Evolutionary conservation across 2,888 invertebrate genomes (phyloP).

Genomic region (Heliconius aoede): DNA sequence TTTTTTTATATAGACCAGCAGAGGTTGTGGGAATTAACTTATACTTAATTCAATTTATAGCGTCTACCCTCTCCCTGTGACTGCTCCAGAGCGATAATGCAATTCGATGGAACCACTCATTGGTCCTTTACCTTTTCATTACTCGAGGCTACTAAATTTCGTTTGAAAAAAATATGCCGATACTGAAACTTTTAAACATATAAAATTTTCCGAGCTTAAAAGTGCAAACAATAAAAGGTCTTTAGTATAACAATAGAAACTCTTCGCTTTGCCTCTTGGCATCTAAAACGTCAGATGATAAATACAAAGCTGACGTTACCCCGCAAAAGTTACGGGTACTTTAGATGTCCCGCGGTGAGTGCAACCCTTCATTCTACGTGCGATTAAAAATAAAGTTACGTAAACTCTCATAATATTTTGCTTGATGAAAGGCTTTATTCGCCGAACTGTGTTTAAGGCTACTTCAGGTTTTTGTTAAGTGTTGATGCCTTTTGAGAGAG

Average conservation of each 20-base stretch:
- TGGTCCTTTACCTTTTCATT: constrained; percentile 78
- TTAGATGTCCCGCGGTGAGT: constrained; percentile 50
- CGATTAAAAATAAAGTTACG: constrained; percentile 68
- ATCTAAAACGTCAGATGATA: constrained; percentile 65
- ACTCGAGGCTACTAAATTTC: constrained; percentile 61
- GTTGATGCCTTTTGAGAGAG: constrained; percentile 7
- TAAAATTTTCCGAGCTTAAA: constrained; percentile 57
- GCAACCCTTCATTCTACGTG: constrained; percentile 60
- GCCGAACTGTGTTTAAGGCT: constrained; percentile 31
- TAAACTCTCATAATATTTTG: constrained; percentile 53
- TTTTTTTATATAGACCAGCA: constrained; percentile 65
- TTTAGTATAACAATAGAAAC: constrained; percentile 63
- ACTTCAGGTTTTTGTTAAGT: constrained; percentile 22
- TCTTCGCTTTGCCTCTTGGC: constrained; percentile 69
- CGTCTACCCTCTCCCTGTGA: constrained; percentile 65
- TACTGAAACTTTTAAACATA: constrained; percentile 48
- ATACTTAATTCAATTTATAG: constrained; percentile 78
- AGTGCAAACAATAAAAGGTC: constrained; percentile 59
- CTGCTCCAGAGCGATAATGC: constrained; percentile 71
- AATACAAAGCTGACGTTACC: constrained; percentile 56
- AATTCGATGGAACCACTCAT: constrained; percentile 79
- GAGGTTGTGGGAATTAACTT: constrained; percentile 66
- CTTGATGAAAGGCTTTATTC: constrained; percentile 39
- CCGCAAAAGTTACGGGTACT: constrained; percentile 54
- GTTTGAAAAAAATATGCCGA: constrained; percentile 53